These are phyloP conservation scores for Petrocephalus microphthalmus DNA, from an alignment of 2,113 vertebrate genomes.

Conservation along the genomic window DNA sequence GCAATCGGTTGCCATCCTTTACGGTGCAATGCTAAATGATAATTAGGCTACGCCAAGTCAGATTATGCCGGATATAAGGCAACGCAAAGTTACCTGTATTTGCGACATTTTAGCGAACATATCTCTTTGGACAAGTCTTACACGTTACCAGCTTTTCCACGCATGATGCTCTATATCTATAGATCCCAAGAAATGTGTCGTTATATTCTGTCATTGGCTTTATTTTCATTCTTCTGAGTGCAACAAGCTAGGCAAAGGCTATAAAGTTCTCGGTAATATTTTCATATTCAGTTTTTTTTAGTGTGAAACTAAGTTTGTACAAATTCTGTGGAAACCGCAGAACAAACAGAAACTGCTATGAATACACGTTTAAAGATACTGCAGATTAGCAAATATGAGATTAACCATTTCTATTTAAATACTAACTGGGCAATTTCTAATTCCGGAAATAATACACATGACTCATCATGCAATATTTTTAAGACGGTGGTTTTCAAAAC, in stretches of 20 bases:
- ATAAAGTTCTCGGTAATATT: not conserved
- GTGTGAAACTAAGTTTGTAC: not conserved
- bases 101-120: not conserved
- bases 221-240: not conserved
- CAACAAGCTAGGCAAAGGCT: not conserved
- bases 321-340: not conserved
- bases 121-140: not conserved
- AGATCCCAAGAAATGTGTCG: not conserved
- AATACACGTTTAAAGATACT: not conserved
- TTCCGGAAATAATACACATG: not conserved
- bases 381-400: not conserved
- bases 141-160: not conserved
- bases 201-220: not conserved
- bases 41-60: not conserved
- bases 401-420: not conserved
- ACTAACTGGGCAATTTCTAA: not conserved
- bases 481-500: not conserved
- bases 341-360: not conserved
- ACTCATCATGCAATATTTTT: not conserved
- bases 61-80: constrained; percentile 47
- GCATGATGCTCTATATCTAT: not conserved
- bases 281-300: not conserved
- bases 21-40: constrained; percentile 8
- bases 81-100: constrained; percentile 28
- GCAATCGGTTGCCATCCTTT: constrained; percentile 61